Evolutionary conservation across 2,797 vertebrate genomes (phyloP).

Genomic region (Schizopygopsis malacanthus): DNA sequence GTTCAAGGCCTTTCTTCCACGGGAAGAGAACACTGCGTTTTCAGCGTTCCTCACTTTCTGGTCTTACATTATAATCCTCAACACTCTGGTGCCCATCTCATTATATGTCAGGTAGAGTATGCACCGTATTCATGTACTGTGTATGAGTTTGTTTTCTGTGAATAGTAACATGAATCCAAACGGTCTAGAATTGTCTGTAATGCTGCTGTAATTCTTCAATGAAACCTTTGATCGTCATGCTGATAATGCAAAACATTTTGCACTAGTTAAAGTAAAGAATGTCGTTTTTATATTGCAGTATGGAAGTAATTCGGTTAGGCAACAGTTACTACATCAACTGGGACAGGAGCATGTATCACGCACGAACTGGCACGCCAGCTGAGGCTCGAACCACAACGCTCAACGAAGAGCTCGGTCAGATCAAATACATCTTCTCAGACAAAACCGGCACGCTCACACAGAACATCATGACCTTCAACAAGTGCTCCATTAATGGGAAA

Average conservation of each 20-base stretch:
- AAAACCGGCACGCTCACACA: slow-evolving; percentile 89
- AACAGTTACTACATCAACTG: slow-evolving; percentile 89
- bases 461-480: slow-evolving; percentile 88
- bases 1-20: slow-evolving; percentile 87
- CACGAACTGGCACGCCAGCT: slow-evolving; percentile 73
- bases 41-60: slow-evolving; percentile 91
- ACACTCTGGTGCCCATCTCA: slow-evolving; percentile 96
- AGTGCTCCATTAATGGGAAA: slow-evolving; percentile 84
- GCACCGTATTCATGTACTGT: neutral
- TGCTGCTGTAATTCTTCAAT: neutral
- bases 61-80: slow-evolving; percentile 97
- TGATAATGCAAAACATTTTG: neutral
- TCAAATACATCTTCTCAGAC: slow-evolving; percentile 87
- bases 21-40: slow-evolving; percentile 75
- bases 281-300: slow-evolving; percentile 68
- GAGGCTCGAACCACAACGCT: slow-evolving; percentile 85
- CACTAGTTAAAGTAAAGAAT: neutral
- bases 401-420: slow-evolving; percentile 87
- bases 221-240: neutral
- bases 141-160: neutral
- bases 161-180: neutral
- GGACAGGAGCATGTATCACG: slow-evolving; percentile 87
- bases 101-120: slow-evolving; percentile 90
- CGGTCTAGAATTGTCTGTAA: neutral
- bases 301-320: slow-evolving; percentile 87